Conservation (phyloP, 2,797 vertebrate species). For the Cyprinella venusta region DNA sequence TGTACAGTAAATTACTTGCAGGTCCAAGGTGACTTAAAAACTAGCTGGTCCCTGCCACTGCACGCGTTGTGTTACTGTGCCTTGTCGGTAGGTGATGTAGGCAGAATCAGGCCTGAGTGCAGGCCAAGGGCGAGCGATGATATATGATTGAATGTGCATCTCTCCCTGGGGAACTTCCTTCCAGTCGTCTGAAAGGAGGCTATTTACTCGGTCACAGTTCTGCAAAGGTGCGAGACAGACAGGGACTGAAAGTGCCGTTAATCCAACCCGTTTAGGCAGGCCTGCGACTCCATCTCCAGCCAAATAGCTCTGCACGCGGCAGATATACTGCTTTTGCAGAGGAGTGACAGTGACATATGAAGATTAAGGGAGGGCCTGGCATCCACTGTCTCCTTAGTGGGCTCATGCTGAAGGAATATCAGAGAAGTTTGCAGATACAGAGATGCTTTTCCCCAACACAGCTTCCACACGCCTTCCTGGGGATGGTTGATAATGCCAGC, state of each 20-base stretch:
- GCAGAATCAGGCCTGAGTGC: background rate
- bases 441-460: constrained; percentile 26
- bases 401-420: constrained; percentile 45
- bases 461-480: constrained; percentile 13
- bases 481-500: constrained; percentile 37
- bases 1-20: background rate
- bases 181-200: constrained; percentile 25
- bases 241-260: constrained; percentile 41
- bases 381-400: constrained; percentile 37
- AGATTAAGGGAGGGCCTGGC: constrained; percentile 52
- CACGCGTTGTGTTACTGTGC: background rate
- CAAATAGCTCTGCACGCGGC: constrained; percentile 40
- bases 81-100: constrained; percentile 21
- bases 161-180: constrained; percentile 36
- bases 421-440: constrained; percentile 18
- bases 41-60: background rate
- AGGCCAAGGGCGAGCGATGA: constrained; percentile 38
- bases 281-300: constrained; percentile 44
- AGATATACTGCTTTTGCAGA: constrained; percentile 44
- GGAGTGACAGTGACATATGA: constrained; percentile 56
- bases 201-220: constrained; percentile 34
- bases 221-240: constrained; percentile 31
- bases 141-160: constrained; percentile 37
- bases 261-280: constrained; percentile 50
- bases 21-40: constrained; percentile 10